Percentiles rank a stretch among this genome's conserved stretches.
Conservation (phyloP, 2,888 invertebrate species). For the Julus scandinavius region DNA sequence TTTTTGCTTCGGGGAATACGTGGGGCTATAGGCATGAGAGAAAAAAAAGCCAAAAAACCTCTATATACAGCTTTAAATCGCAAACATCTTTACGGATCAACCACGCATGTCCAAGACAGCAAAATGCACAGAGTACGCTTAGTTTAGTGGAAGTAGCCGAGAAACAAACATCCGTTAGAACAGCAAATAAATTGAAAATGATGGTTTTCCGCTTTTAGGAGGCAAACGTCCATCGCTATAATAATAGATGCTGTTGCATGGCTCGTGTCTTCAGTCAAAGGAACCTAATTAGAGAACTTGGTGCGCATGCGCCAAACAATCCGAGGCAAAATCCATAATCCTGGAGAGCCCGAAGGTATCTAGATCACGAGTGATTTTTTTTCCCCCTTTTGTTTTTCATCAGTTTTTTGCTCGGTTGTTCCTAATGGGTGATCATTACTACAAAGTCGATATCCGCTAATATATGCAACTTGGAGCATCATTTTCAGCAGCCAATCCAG, state of each 20-base stretch:
- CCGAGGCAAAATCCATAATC: background rate
- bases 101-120: background rate
- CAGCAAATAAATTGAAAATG: slow-evolving; percentile 35
- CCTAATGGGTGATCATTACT: slow-evolving; percentile 38
- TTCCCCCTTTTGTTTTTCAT: background rate
- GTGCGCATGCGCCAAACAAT: background rate
- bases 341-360: background rate
- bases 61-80: no score
- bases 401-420: slow-evolving; percentile 3
- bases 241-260: slow-evolving; percentile 3
- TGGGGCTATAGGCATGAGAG: no score
- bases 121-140: background rate
- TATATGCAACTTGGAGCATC: slow-evolving; percentile 24
- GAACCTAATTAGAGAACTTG: background rate
- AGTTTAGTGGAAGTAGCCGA: slow-evolving; percentile 5
- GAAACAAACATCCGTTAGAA: slow-evolving; percentile 31
- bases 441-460: slow-evolving; percentile 20
- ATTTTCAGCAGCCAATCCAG: background rate
- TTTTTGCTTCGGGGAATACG: no score
- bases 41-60: no score
- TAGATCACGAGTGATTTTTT: background rate
- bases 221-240: background rate
- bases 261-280: background rate
- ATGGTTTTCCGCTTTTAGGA: slow-evolving; percentile 29
- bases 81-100: background rate